phyloP scores from a whole-genome alignment of 1,140 invertebrate genomes.

The Lucilia sericata region DNA sequence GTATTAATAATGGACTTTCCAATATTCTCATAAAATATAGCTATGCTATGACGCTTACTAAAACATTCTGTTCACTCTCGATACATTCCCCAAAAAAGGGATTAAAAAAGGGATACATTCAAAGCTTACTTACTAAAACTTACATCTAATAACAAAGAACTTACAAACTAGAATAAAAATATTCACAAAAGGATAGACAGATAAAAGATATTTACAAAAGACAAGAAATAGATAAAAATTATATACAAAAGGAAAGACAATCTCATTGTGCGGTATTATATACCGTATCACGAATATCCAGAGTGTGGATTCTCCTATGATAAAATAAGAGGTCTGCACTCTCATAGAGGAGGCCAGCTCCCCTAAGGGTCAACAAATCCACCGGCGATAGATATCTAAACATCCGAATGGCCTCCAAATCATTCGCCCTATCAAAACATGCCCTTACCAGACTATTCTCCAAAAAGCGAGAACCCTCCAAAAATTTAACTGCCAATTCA shows the following conservation, averaged over 20 bases:
- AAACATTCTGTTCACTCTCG: no score
- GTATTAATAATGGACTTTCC: no score
- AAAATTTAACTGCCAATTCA: not conserved
- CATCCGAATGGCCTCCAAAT: not conserved
- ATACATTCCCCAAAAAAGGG: no score
- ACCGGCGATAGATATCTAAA: not conserved
- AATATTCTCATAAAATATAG: no score
- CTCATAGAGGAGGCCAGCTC: not conserved
- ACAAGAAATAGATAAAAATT: not conserved
- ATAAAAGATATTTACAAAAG: slow-evolving; percentile 22
- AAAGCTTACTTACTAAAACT: no score
- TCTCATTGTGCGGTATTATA: not conserved
- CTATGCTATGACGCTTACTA: no score
- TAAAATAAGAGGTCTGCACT: not conserved
- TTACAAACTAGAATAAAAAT: not conserved
- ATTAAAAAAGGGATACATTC: no score
- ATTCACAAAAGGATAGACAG: not conserved
- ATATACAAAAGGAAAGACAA: not conserved
- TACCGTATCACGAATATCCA: not conserved
- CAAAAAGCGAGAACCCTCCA: not conserved
- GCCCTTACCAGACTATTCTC: not conserved
- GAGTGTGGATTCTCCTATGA: not conserved
- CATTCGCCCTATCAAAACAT: not conserved
- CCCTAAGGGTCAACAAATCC: not conserved
- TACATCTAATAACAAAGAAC: no score